phyloP scores from a whole-genome alignment of 2,113 vertebrate species.

The Anser cygnoides region DNA sequence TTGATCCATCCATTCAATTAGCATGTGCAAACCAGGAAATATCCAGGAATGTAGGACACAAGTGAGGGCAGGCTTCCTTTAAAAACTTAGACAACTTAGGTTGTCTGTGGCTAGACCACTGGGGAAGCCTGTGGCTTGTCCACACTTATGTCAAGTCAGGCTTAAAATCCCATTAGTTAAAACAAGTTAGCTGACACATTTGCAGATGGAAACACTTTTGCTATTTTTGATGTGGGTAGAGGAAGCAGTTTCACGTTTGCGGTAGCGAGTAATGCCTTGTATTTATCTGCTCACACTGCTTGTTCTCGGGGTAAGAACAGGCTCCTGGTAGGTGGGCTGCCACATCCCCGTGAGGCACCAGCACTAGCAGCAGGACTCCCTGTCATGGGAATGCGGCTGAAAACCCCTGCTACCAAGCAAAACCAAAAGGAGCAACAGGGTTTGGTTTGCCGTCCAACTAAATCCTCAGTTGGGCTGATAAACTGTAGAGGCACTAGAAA shows the following conservation, averaged over 20 bases:
- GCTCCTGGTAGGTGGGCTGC: neutral
- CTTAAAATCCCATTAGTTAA: conserved; percentile 29
- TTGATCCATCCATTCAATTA: neutral
- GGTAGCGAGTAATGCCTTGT: neutral
- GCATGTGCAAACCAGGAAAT: neutral
- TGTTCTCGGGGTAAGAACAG: neutral
- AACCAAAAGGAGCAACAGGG: neutral
- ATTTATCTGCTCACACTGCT: neutral
- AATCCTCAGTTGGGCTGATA: neutral
- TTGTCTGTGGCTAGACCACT: neutral
- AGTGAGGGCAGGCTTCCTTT: neutral
- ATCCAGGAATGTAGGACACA: neutral
- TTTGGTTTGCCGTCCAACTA: neutral
- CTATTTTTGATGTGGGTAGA: neutral
- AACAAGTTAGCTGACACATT: neutral
- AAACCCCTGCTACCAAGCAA: neutral
- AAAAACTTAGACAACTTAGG: neutral
- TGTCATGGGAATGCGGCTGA: neutral
- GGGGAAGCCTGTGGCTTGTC: neutral
- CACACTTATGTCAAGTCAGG: neutral
- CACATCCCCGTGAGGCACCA: neutral
- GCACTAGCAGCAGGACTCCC: neutral
- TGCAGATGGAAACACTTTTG: conserved; percentile 17
- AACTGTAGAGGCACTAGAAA: neutral
- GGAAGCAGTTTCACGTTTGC: neutral